Evolutionary conservation across 2,888 invertebrate genomes (phyloP), one percentile per base, ranked within the genome.

Genomic region (Patella depressa): DNA sequence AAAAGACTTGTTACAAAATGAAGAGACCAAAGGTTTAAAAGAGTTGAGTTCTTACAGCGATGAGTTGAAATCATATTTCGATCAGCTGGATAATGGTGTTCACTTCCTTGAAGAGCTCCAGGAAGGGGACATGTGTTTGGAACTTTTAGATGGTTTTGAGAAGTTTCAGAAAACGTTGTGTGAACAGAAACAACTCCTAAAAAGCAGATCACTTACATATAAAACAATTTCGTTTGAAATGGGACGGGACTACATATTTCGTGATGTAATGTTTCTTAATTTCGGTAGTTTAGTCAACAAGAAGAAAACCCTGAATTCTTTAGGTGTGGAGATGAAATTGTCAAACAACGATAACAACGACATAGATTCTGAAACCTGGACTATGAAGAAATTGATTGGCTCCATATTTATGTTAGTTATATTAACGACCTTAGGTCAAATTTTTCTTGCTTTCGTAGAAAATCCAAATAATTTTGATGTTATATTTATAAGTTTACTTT

Each of bases 101-200:
- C 75, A 78, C 11, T 88, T 87, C 78, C 81, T 88, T 5, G 83
- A 83, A 57, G 87, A 87, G 45, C 79, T 88, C 1, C 86, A 87
- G 69, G 85, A 87, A 54, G 86, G 85, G 57, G 88, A 88, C 71
- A 84, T 88, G 75, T 86, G 87, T 77, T 78, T 88, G 69, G 88
- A 88, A 79, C 81, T 86, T 29, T 45, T 87, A 11, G 83, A 86
- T 34, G 82, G 85, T 65, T 85, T 78, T 73, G 78, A 80, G 17
- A 84, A 81, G 34, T 85, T 82, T 77, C 80, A 79, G 72, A 80
- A 80, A 24, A 75, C 81, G 1, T 59, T 83, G 5, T 78, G 81
- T 29, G 71, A 78, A 19, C 71, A 82, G 12, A 79, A 79, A 71
- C 83, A 79, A 53, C 75, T 79, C 2, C 78, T 81, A n/a, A 71